phyloP scores from a whole-genome alignment of 2,113 vertebrate genomes.

The Mustelus asterias region DNA sequence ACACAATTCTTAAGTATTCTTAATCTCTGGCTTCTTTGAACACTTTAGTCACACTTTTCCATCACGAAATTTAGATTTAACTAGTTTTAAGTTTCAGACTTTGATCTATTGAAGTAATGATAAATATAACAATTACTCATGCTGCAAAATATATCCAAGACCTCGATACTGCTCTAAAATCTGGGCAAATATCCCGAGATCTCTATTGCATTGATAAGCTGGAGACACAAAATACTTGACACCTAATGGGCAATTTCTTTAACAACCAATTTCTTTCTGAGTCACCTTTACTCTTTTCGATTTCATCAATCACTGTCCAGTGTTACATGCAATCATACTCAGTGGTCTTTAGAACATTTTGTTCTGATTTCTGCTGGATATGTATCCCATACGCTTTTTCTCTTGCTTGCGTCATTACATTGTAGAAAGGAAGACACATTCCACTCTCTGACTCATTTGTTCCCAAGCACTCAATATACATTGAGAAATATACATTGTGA shows the following conservation, averaged over 20 bases:
- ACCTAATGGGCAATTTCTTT: neutral
- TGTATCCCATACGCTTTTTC: no score
- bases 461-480: neutral
- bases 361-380: neutral
- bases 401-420: neutral
- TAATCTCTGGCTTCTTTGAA: neutral
- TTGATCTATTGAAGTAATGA: neutral
- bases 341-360: no score
- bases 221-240: neutral
- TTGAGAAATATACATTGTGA: no score
- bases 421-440: neutral
- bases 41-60: neutral
- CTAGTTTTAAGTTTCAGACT: neutral
- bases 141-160: neutral
- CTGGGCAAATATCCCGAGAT: neutral
- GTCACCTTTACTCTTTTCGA: neutral
- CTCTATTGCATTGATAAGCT: neutral
- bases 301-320: neutral
- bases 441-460: neutral
- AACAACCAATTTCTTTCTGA: neutral
- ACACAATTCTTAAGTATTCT: neutral
- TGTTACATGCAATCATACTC: neutral
- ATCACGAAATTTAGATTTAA: no score
- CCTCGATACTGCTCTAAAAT: neutral
- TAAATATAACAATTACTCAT: neutral